Conservation (phyloP, 1,140 invertebrate species). For the Zelostemma sp. region DNA sequence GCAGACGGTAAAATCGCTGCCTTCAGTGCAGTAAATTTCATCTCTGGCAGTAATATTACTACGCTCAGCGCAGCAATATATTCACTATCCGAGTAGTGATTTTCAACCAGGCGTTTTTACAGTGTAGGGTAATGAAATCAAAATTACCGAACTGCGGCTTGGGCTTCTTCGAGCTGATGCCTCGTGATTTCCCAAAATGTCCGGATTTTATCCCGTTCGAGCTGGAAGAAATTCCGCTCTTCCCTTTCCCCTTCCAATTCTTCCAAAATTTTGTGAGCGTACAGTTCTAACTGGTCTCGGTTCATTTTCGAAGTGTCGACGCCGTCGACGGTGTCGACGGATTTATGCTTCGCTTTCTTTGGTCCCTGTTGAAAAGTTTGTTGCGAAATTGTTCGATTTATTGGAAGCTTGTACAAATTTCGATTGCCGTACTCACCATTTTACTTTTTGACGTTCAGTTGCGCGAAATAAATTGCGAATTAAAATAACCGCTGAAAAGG, state of each 20-base stretch:
- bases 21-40: no score
- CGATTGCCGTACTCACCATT: no score
- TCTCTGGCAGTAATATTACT: no score
- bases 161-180: conserved; percentile 85
- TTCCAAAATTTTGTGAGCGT: conserved; percentile 87
- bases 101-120: no score
- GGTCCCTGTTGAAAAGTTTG: conserved; percentile 17
- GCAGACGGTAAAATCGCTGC: no score
- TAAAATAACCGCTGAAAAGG: no score
- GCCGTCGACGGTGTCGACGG: conserved; percentile 75
- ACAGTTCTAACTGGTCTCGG: conserved; percentile 91
- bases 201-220: conserved; percentile 93
- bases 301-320: conserved; percentile 93
- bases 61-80: no score
- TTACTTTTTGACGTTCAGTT: no score
- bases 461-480: no score
- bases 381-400: no score
- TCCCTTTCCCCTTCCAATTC: conserved; percentile 94
- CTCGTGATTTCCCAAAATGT: conserved; percentile 95
- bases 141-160: conserved; percentile 75
- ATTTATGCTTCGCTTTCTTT: conserved; percentile 39
- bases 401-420: no score
- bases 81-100: no score
- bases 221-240: conserved; percentile 94
- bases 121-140: not conserved